These are phyloP conservation scores for Otus sunia DNA, from an alignment of 2,113 vertebrate genomes.

Conservation along the genomic window DNA sequence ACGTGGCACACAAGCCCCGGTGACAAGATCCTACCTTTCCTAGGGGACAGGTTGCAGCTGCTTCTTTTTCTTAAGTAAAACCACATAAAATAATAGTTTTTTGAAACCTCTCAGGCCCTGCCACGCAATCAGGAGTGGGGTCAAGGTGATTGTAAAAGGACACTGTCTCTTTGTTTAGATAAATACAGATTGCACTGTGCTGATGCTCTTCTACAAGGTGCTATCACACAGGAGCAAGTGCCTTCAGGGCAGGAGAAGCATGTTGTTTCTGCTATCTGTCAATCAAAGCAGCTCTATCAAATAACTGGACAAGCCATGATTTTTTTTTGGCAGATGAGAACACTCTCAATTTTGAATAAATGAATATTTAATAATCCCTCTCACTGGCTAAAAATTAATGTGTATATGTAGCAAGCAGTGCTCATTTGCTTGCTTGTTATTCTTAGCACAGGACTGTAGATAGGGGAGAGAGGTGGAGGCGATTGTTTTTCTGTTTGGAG, in stretches of 20 bases:
- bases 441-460: background rate
- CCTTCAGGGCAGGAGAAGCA: background rate
- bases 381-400: background rate
- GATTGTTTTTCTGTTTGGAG: background rate
- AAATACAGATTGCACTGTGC: background rate
- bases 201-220: fast-evolving
- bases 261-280: background rate
- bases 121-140: background rate
- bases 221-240: background rate
- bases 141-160: background rate
- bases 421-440: background rate
- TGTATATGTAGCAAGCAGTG: background rate
- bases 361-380: background rate
- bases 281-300: background rate
- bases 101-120: fast-evolving
- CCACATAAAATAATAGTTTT: background rate
- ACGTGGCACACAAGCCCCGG: fast-evolving
- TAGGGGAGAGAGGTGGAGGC: fast-evolving
- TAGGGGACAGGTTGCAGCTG: background rate
- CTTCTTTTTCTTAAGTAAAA: background rate
- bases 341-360: background rate
- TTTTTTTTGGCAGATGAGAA: background rate
- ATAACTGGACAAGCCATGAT: background rate
- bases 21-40: background rate
- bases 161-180: background rate